Base-by-base conservation (phyloP, 1,140 invertebrate genomes). In the Macrostomum lignano region DNA sequence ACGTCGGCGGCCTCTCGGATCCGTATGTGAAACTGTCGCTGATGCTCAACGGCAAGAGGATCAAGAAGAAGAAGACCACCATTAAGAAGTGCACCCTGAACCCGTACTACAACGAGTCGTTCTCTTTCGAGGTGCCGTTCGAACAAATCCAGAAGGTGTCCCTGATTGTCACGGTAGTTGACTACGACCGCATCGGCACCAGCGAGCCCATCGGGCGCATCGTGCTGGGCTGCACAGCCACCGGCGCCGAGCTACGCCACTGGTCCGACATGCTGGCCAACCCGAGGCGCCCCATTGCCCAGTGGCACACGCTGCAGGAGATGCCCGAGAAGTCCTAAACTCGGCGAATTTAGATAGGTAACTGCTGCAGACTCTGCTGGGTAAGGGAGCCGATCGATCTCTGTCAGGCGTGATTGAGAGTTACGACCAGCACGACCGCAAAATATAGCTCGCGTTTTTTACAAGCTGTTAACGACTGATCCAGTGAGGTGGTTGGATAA, bases 101-200 rank as follows among this genome's bases (percentile, higher is more conserved):
- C 68, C 88, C 91, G 44, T 98, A 98, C 69, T 99, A 94, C 70
- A 98, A 99, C 69, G 91, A 99, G 71, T 96, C 88, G 48, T 98
- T 99, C 67, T 82, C 82, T 55, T 98, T 98, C 68, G 91, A 99
- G 71, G 84, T 99, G 65, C 91, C 91, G 51, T 98, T 96, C 66
- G 91, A 98, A 69, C 88, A 98, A 67, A 96, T 98, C 65, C 68
- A 98, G 84, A 96, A 96, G 79, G 86, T 98, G 43, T 75, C 82
- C 61, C 66, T 96, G 62, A 71, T 81, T 50, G 74, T 98, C 44
- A 96, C 88, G 31, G 88, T 98, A 43, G 86, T 96, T 51, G 91
- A 98, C 62, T 98, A 98, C 61, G 91, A 98, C 67, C 75, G 88
- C 57, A 94, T 98, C 58, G 88, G 88, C 29, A 94, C 86, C 28